Conservation (phyloP, 2,888 invertebrate genomes). For the Calliopum simillimum region DNA sequence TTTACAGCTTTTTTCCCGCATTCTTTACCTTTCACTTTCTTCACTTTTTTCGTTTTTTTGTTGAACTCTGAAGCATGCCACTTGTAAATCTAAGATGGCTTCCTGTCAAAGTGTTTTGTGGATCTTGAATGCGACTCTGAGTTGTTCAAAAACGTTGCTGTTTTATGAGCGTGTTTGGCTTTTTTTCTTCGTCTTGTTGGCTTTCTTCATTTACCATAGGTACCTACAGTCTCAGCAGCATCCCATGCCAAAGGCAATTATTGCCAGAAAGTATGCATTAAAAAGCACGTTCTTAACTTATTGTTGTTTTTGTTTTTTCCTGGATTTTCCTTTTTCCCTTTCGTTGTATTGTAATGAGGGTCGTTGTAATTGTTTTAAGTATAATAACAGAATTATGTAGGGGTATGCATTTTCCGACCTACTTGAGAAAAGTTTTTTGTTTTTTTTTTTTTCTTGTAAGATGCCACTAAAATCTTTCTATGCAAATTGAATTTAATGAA, state of each 20-base stretch:
- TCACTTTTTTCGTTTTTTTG: neutral
- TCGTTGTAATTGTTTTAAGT: too few relatives aligned
- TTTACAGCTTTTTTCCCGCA: neutral
- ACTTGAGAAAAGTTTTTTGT: too few relatives aligned
- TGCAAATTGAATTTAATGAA: too few relatives aligned
- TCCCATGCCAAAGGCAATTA: slow-evolving; percentile 1
- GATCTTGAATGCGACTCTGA: neutral
- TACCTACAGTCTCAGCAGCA: neutral
- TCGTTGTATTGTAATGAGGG: too few relatives aligned
- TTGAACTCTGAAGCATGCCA: neutral
- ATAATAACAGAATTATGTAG: too few relatives aligned
- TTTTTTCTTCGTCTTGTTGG: neutral
- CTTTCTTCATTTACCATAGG: neutral
- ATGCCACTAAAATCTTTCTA: too few relatives aligned
- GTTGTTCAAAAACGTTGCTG: too few relatives aligned
- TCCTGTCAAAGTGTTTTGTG: neutral
- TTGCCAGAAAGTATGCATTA: neutral
- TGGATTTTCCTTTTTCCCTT: neutral
- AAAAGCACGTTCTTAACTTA: neutral
- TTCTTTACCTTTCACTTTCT: neutral
- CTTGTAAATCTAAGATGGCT: neutral
- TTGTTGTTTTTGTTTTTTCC: neutral
- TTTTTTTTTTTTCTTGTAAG: too few relatives aligned
- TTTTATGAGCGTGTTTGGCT: neutral
- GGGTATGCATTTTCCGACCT: too few relatives aligned